phyloP scores from a whole-genome alignment of 2,113 vertebrate genomes.

The Ochotona curzoniae region DNA sequence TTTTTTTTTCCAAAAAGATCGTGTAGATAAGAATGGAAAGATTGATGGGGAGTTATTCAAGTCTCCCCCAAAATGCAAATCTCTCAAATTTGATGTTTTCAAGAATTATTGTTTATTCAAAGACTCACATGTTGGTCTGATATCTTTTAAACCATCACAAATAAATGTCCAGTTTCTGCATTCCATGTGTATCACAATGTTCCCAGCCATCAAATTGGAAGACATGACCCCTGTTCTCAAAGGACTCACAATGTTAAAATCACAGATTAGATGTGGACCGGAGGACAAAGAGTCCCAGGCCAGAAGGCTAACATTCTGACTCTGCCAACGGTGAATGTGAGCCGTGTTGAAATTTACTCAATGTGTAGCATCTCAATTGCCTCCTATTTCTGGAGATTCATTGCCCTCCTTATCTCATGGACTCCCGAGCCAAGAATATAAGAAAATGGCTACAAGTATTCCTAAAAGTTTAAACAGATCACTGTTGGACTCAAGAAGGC shows the following conservation, averaged over 20 bases:
- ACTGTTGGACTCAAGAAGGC: background rate
- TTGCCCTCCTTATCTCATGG: background rate
- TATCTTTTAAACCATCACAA: slow-evolving; percentile 18
- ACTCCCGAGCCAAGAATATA: background rate
- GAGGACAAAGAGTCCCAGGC: background rate
- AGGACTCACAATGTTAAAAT: slow-evolving; percentile 8
- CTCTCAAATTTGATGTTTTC: slow-evolving; percentile 33
- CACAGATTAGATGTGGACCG: background rate
- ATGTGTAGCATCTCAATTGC: background rate
- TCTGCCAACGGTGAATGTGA: background rate
- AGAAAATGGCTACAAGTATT: background rate
- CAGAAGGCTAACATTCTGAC: background rate
- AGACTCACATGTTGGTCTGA: background rate
- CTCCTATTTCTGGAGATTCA: background rate
- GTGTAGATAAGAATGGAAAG: background rate
- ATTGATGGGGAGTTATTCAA: background rate
- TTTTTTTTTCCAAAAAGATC: background rate
- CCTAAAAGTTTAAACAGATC: slow-evolving; percentile 1
- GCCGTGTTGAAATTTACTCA: background rate
- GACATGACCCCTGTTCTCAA: background rate
- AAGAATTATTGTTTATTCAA: slow-evolving; percentile 49
- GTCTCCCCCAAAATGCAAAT: slow-evolving; percentile 43
- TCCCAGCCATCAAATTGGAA: slow-evolving; percentile 7
- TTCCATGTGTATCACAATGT: background rate
- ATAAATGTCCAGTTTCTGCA: background rate